Conservation (phyloP, 2,888 invertebrate genomes). For the Exephanes ischioxanthus region DNA sequence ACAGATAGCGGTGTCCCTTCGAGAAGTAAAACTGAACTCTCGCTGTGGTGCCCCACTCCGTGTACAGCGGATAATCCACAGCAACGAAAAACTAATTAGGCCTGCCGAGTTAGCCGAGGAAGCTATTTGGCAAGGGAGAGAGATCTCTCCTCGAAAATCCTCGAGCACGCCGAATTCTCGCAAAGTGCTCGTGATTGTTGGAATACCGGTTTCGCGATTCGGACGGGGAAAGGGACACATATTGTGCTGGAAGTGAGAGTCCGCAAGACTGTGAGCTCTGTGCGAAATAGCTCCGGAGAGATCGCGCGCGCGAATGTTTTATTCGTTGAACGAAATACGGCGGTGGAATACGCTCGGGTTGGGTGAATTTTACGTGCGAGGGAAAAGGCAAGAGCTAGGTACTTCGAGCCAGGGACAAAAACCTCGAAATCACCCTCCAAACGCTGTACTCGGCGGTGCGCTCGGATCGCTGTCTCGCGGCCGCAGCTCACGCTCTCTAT, state of each 20-base stretch:
- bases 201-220: conserved; percentile 57
- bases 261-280: conserved; percentile 21
- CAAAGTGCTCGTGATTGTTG: conserved; percentile 55
- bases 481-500: conserved; percentile 55
- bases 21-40: conserved; percentile 54
- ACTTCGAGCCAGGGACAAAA: conserved; percentile 53
- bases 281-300: background rate
- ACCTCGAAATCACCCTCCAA: conserved; percentile 56
- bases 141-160: conserved; percentile 11
- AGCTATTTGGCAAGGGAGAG: conserved; percentile 60
- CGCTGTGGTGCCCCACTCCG: conserved; percentile 8
- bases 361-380: conserved; percentile 1
- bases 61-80: conserved; percentile 74
- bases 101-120: conserved; percentile 41
- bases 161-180: conserved; percentile 26
- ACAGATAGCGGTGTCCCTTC: conserved; percentile 56
- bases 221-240: conserved; percentile 27
- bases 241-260: conserved; percentile 25
- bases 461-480: conserved; percentile 57
- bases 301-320: conserved; percentile 44
- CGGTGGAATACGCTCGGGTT: conserved; percentile 21
- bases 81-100: conserved; percentile 81
- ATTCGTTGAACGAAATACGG: conserved; percentile 38
- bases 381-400: conserved; percentile 37
- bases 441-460: conserved; percentile 3